phyloP scores from a whole-genome alignment of 2,797 vertebrate genomes.

The Cetoscarus ocellatus region DNA sequence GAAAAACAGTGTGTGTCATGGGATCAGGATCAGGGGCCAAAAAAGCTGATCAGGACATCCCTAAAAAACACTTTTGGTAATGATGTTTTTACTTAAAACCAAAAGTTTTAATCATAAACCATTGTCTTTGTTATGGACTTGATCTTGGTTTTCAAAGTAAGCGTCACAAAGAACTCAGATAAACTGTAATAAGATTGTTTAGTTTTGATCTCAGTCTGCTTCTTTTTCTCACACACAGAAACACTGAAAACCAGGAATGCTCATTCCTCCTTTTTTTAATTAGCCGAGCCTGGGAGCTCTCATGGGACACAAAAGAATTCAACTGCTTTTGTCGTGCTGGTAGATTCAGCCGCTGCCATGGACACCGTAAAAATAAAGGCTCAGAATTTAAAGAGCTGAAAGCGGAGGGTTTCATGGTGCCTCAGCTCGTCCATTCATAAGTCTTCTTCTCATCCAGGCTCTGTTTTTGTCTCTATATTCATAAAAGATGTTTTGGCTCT shows the following conservation, averaged over 20 bases:
- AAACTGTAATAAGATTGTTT: not conserved
- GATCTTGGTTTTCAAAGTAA: too few relatives aligned
- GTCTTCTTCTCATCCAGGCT: slow-evolving; percentile 9
- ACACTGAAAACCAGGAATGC: slow-evolving; percentile 59
- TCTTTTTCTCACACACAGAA: slow-evolving; percentile 27
- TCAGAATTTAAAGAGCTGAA: slow-evolving; percentile 66
- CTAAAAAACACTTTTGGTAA: too few relatives aligned
- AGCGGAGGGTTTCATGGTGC: slow-evolving; percentile 58
- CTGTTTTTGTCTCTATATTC: slow-evolving; percentile 24
- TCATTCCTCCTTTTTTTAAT: slow-evolving; percentile 67
- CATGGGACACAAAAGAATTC: slow-evolving; percentile 67
- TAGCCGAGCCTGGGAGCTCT: slow-evolving; percentile 63
- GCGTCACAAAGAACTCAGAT: too few relatives aligned
- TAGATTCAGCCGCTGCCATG: slow-evolving; percentile 72
- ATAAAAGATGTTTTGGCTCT: slow-evolving; percentile 34
- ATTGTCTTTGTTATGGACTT: too few relatives aligned
- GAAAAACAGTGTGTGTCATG: too few relatives aligned
- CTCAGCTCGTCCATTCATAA: slow-evolving; percentile 45
- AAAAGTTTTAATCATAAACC: too few relatives aligned
- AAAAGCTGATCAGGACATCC: too few relatives aligned
- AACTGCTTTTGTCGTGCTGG: slow-evolving; percentile 68
- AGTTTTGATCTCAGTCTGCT: slow-evolving; percentile 8
- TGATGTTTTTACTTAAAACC: too few relatives aligned
- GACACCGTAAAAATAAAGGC: slow-evolving; percentile 59
- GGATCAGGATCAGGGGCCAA: too few relatives aligned